Base-by-base conservation (phyloP, 2,113 vertebrate species). In the Illadopsis cleaveri region DNA sequence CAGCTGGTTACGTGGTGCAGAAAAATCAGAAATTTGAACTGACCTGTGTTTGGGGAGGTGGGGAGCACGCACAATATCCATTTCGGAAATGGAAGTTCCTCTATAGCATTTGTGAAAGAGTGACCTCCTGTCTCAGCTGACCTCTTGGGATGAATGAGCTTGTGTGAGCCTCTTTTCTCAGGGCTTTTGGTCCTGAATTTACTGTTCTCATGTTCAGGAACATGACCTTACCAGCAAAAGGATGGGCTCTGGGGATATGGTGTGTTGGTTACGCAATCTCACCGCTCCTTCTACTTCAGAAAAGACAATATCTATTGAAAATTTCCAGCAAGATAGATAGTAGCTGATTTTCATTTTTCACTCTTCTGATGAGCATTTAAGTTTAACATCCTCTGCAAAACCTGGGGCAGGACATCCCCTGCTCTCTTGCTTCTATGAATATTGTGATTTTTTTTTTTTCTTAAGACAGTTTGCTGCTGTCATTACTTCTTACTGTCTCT, bases 131-230 rank as follows among this genome's bases (percentile, higher is more conserved):
- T 71, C 48, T 85, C 73, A 60, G 22, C 33, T 51, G 14, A 37
- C 22, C 25, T 86, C 19, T 48, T 6, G 14, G 24, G 22, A n/a
- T 2, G 2, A 53, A 18, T 0, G 1, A 58, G 9, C 11, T 65
- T 53, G 20, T 37, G 18, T 65, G 31, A 47, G 27, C 19, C 57
- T 68, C 44, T 76, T 71, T 61, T 58, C 51, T 75, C 44, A 57
- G 78, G 69, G 53, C 48, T 82, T 40, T 45, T 87, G 48, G 47
- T 85, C 28, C 30, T 64, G 33, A 33, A 48, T 75, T 82, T 71
- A 30, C 33, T 51, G 22, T 61, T 71, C 48, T 40, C 0, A 0
- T 64, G 21, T 72, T 80, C 28, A 15, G 40, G 78, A 72, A 48
- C 17, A 4, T 11, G 50, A 87, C 48, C 19, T 79, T 68, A 84